A percentile compares a stretch with the other conserved stretches of the same genome.
Conservation (phyloP, 2,797 vertebrate genomes). For the Anniella stebbinsi region DNA sequence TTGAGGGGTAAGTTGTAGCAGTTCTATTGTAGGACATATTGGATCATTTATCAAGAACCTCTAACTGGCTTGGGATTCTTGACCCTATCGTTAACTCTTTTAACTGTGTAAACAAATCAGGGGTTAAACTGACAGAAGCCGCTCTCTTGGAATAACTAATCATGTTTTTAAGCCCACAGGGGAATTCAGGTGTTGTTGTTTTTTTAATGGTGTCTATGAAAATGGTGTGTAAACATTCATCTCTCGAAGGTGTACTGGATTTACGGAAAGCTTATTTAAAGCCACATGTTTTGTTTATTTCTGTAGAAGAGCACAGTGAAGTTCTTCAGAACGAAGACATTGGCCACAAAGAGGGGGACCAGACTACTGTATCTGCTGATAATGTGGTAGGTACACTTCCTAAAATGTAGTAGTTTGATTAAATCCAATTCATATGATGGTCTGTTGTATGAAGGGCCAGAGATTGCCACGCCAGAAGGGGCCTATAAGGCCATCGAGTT, state of each 20-base stretch:
- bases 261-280: neutral
- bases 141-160: too few species aligned
- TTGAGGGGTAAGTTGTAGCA: neutral
- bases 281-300: conserved; percentile 62
- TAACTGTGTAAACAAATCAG: neutral
- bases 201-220: neutral
- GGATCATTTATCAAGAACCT: neutral
- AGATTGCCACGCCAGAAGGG: neutral
- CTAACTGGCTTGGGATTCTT: neutral
- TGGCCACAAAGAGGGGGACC: conserved; percentile 82
- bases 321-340: conserved; percentile 84
- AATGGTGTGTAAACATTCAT: neutral
- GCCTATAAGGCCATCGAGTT: too few species aligned
- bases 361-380: conserved; percentile 79
- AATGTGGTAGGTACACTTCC: conserved; percentile 86
- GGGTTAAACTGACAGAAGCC: neutral
- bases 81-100: neutral
- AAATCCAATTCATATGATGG: neutral
- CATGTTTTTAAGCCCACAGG: neutral
- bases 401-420: neutral
- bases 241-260: neutral
- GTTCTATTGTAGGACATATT: neutral
- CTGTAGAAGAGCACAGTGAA: conserved; percentile 87
- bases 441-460: neutral
- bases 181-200: neutral